Evolutionary conservation across 1,140 invertebrate genomes (phyloP).

Genomic region (Pogonomyrmex californicus): DNA sequence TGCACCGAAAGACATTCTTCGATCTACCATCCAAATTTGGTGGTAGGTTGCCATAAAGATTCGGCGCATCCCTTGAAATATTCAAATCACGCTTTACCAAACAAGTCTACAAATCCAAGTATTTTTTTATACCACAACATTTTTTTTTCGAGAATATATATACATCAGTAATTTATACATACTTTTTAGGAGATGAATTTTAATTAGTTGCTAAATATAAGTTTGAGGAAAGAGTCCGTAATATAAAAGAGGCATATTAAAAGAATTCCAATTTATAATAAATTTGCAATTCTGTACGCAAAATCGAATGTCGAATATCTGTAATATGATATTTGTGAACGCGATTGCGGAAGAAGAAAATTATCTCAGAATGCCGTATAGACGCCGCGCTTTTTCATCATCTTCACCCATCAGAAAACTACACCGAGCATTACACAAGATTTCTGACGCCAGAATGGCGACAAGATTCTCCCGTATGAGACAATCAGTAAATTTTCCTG

Average conservation of each 20-base stretch:
- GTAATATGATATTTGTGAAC: background rate
- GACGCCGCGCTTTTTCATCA: constrained; percentile 1
- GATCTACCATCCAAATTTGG: constrained; percentile 72
- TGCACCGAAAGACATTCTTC: constrained; percentile 70
- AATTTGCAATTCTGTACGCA: too few species aligned
- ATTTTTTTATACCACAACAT: background rate
- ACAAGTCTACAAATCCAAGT: constrained; percentile 17
- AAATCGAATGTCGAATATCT: background rate
- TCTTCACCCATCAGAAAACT: constrained; percentile 32
- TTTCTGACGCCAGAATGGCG: constrained; percentile 16
- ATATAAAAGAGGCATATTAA: background rate
- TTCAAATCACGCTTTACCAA: constrained; percentile 19
- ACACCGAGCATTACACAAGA: constrained; percentile 22
- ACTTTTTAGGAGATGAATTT: constrained; percentile 8
- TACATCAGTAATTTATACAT: background rate
- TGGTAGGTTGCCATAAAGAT: constrained; percentile 33
- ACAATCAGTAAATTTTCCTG: constrained; percentile 53
- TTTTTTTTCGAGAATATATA: background rate
- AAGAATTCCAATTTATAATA: constrained; percentile 21
- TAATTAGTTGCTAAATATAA: background rate
- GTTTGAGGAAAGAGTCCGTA: background rate
- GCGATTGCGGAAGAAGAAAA: background rate
- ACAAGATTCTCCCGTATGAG: constrained; percentile 41
- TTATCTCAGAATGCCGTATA: background rate
- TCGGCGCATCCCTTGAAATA: constrained; percentile 30